These are phyloP conservation scores for Hydropotes inermis DNA, from an alignment of 2,113 vertebrate species.

Conservation along the genomic window DNA sequence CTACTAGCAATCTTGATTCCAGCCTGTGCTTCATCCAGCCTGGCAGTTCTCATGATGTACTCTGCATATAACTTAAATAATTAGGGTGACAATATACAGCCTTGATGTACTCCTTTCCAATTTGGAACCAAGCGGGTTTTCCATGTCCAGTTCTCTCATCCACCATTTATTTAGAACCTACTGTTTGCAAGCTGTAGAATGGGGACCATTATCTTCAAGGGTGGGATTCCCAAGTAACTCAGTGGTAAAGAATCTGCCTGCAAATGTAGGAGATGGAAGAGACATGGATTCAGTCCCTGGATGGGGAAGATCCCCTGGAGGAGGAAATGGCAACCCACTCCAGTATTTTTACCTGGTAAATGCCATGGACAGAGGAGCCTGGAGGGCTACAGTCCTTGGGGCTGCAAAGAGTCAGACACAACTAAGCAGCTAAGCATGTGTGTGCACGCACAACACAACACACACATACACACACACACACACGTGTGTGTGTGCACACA, in stretches of 20 bases:
- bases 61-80: not conserved
- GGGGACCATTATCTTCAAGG: constrained; percentile 20
- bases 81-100: not conserved
- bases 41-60: not conserved
- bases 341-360: too few relatives aligned
- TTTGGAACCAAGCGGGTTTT: not conserved
- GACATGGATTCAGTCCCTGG: not conserved
- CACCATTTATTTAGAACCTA: constrained; percentile 12
- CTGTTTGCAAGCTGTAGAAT: constrained; percentile 5
- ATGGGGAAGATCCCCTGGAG: not conserved
- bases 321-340: not conserved
- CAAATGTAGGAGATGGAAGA: not conserved
- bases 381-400: not conserved
- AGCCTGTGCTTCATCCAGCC: not conserved
- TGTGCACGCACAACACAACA: not conserved
- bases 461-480: not conserved
- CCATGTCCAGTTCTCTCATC: not conserved
- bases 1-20: not conserved
- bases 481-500: too few relatives aligned
- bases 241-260: not conserved
- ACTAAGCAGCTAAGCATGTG: not conserved
- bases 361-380: not conserved
- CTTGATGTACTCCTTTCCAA: not conserved
- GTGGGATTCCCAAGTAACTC: not conserved
- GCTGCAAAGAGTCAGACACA: not conserved